Base-by-base conservation (phyloP, 2,113 vertebrate species). In the Serilophus lunatus region DNA sequence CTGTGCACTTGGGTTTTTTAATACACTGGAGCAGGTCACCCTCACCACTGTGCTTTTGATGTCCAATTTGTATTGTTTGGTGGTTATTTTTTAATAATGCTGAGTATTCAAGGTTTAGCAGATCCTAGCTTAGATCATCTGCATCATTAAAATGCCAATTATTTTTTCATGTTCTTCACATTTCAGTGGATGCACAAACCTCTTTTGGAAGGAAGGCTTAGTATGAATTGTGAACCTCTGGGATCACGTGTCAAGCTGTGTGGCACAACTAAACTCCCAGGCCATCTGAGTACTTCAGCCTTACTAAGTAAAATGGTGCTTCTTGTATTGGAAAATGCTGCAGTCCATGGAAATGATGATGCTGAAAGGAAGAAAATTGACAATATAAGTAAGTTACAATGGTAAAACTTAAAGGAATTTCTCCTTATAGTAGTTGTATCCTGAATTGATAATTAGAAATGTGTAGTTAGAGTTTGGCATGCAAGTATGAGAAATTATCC, bases 181-280 rank as follows among this genome's bases (percentile, higher is more conserved):
- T 81, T 96, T 49, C 96, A 99, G 99, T 99, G 99, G 99, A 92
- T 99, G 57, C 98, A 98, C 93, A 97, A 95, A 42, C 98, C 99
- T 60, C 97, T 99, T 88, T 93, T 99, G 93, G 98, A 98, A 60
- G 98, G 98, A 86, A 97, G 98, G 70, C 86, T 99, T 82, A 97
- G 98, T 96, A 96, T 98, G 94, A 98, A 98, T 93, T 97, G 96
- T 77, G 98, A 98, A 75, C 97, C 96, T 81, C 96, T 98, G 80
- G 97, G 97, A 82, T 93, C 96, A 63, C 97, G 98, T 47, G 95
- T 90, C 57, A 98, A 97, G 96, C 95, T 97, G 38, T 97, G 92
- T 70, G 68, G 86, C 59, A 97, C 94, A 82, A 82, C 94, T 89
- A 98, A 90, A 80, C 97, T 99, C 82, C 99, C 99, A 22, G 98